Evolutionary conservation across 2,888 invertebrate species (phyloP).

Genomic region (Liopterus haemorrhoidalis): DNA sequence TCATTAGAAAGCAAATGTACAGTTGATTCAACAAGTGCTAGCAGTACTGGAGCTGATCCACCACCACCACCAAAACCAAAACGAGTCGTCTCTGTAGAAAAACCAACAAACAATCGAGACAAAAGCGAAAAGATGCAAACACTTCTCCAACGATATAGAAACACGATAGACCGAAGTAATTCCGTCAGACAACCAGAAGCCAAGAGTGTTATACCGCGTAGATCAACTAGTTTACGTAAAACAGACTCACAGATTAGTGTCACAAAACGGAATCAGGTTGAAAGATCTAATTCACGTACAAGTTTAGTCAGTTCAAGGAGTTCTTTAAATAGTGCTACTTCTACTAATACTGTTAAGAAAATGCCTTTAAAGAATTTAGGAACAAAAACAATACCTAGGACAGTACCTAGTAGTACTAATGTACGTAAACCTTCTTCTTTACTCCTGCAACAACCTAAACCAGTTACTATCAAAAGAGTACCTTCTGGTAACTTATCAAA

Average conservation of each 20-base stretch:
- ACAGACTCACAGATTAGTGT: slow-evolving; percentile 39
- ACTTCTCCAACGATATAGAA: slow-evolving; percentile 36
- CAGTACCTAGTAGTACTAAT: slow-evolving; percentile 36
- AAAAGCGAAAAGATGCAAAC: slow-evolving; percentile 30
- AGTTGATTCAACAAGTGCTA: slow-evolving; percentile 45
- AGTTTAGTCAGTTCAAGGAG: slow-evolving; percentile 77
- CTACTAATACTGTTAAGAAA: slow-evolving; percentile 70
- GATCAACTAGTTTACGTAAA: slow-evolving; percentile 44
- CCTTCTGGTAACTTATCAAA: slow-evolving; percentile 35
- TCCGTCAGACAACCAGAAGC: slow-evolving; percentile 36
- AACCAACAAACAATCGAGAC: slow-evolving; percentile 26
- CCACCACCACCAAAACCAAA: slow-evolving; percentile 28
- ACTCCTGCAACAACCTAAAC: slow-evolving; percentile 35
- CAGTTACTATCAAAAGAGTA: slow-evolving; percentile 44
- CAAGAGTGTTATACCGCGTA: slow-evolving; percentile 41
- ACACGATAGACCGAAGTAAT: slow-evolving; percentile 35
- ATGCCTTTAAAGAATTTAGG: slow-evolving; percentile 46
- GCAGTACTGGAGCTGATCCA: slow-evolving; percentile 38
- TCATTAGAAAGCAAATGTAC: slow-evolving; percentile 48
- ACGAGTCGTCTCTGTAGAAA: slow-evolving; percentile 5
- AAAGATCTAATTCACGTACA: slow-evolving; percentile 70
- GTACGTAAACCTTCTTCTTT: slow-evolving; percentile 41
- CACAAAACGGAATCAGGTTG: slow-evolving; percentile 53
- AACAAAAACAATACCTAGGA: slow-evolving; percentile 11
- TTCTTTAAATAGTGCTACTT: slow-evolving; percentile 75